Evolutionary conservation across 2,113 vertebrate species (phyloP).

Genomic region (Tupaia tana): DNA sequence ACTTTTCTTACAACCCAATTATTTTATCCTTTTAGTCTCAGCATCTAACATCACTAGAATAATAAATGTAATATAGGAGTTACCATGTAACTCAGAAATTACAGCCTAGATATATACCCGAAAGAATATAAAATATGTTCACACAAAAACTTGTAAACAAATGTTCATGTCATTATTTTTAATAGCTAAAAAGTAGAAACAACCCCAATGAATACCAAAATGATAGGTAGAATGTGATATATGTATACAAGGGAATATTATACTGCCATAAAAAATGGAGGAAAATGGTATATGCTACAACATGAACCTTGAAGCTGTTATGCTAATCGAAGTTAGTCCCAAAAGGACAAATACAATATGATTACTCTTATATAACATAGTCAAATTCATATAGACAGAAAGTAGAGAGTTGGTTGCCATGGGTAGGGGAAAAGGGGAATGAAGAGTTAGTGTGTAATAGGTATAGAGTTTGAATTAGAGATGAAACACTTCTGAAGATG

Average conservation of each 20-base stretch:
- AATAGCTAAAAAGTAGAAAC: background rate
- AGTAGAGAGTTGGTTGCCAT: background rate
- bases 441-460: background rate
- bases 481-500: background rate
- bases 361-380: background rate
- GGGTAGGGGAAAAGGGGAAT: too few species aligned
- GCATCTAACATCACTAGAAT: background rate
- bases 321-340: background rate
- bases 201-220: background rate
- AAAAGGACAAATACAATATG: background rate
- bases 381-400: background rate
- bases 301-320: background rate
- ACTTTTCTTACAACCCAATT: background rate
- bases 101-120: background rate
- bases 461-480: background rate
- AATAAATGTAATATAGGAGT: background rate
- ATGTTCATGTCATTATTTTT: background rate
- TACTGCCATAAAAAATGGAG: background rate
- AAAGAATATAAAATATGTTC: background rate
- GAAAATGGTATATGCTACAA: background rate
- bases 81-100: background rate
- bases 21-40: background rate
- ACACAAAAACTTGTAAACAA: background rate
- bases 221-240: background rate
- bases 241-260: background rate